These are phyloP conservation scores for Eucidaris tribuloides DNA, from an alignment of 35 echinoderm and acorn worm genomes.

Conservation along the genomic window DNA sequence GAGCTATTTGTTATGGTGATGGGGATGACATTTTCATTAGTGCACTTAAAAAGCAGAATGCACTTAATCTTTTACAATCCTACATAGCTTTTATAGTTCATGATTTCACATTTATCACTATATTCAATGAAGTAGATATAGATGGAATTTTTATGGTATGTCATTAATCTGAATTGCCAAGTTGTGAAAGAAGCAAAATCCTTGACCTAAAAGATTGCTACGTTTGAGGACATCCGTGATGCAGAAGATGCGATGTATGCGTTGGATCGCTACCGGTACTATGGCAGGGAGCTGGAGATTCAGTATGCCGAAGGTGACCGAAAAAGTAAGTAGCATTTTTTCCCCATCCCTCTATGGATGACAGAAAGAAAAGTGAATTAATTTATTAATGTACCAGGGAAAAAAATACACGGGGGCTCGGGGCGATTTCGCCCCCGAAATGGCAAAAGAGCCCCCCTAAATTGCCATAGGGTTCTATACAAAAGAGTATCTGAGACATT, in stretches of 20 bases:
- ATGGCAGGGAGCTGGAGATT: slow-evolving; percentile 80
- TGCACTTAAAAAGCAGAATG: no score
- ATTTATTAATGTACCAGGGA: neutral
- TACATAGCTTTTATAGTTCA: no score
- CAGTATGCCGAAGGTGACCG: slow-evolving; percentile 96
- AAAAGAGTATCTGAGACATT: neutral
- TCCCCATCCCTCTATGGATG: neutral
- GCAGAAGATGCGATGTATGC: slow-evolving; percentile 87
- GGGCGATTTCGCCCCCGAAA: neutral
- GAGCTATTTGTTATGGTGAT: no score
- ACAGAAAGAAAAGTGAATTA: neutral
- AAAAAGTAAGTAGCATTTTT: slow-evolving; percentile 62
- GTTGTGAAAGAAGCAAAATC: neutral
- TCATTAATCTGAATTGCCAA: no score
- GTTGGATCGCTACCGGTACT: slow-evolving; percentile 50
- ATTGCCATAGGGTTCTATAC: neutral
- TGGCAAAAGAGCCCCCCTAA: neutral
- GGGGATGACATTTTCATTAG: no score
- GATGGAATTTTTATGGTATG: no score
- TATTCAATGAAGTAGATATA: no score
- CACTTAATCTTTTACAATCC: no score
- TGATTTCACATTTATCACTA: no score
- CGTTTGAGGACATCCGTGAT: slow-evolving; percentile 89
- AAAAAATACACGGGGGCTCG: neutral
- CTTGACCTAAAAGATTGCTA: slow-evolving; percentile 39